phyloP scores from a whole-genome alignment of 1,140 invertebrate genomes.

The Drosophila ironensis region DNA sequence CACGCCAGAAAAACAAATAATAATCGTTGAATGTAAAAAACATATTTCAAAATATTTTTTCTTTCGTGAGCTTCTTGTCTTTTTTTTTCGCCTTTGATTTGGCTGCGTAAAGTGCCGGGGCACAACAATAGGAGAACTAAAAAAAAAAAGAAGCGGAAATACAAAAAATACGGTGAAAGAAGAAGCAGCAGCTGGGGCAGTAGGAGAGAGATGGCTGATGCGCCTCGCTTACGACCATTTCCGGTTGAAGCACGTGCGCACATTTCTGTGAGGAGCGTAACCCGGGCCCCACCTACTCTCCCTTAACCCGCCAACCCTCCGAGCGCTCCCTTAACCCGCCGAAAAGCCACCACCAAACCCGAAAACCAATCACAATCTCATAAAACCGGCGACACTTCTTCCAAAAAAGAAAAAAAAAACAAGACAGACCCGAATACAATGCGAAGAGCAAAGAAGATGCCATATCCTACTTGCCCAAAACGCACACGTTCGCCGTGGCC shows the following conservation, averaged over 20 bases:
- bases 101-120: slow-evolving; percentile 64
- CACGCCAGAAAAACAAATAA: slow-evolving; percentile 36
- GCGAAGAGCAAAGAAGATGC: slow-evolving; percentile 9
- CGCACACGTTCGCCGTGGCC: slow-evolving; percentile 61
- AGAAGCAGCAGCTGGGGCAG: slow-evolving; percentile 14
- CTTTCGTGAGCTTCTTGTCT: slow-evolving; percentile 20
- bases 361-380: slow-evolving; percentile 70
- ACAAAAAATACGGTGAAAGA: slow-evolving; percentile 45
- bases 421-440: slow-evolving; percentile 1
- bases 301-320: not conserved
- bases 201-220: slow-evolving; percentile 52
- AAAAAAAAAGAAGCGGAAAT: slow-evolving; percentile 51
- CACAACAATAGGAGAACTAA: slow-evolving; percentile 59
- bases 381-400: slow-evolving; percentile 55
- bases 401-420: slow-evolving; percentile 15
- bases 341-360: slow-evolving; percentile 63
- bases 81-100: slow-evolving; percentile 56
- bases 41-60: slow-evolving; percentile 40
- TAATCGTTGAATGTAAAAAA: slow-evolving; percentile 44
- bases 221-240: slow-evolving; percentile 77
- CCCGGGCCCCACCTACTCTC: slow-evolving; percentile 16
- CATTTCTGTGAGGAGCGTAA: slow-evolving; percentile 49
- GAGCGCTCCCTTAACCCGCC: slow-evolving; percentile 10
- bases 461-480: slow-evolving; percentile 68
- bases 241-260: slow-evolving; percentile 80